Conservation (phyloP, 2,113 vertebrate genomes). For the Dromiciops gliroides region DNA sequence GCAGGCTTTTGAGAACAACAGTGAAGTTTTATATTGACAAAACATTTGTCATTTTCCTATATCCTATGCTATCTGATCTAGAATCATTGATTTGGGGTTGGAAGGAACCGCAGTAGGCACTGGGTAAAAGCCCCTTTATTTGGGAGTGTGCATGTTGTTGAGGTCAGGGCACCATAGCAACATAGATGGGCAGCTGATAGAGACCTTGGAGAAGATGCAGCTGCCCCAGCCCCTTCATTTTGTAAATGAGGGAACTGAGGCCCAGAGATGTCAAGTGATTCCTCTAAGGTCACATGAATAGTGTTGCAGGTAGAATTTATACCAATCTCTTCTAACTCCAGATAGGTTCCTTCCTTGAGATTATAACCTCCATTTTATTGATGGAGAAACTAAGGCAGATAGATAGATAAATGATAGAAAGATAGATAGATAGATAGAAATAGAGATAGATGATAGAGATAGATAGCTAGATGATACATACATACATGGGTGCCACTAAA, state of each 20-base stretch:
- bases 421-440: too few species aligned
- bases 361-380: neutral
- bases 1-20: neutral
- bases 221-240: neutral
- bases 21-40: neutral
- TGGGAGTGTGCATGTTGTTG: neutral
- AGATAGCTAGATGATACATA: too few species aligned
- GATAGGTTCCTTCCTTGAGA: neutral
- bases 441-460: too few species aligned
- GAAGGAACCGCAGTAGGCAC: neutral
- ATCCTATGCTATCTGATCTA: neutral
- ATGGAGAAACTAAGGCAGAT: neutral
- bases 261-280: neutral
- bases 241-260: neutral
- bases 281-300: neutral
- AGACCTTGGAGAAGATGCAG: neutral
- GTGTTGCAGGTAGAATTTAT: neutral
- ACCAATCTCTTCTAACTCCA: neutral
- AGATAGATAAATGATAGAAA: too few species aligned
- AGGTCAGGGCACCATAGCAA: neutral
- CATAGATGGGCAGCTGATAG: neutral
- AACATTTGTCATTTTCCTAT: too few species aligned
- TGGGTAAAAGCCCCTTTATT: neutral
- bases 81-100: neutral
- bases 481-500: too few species aligned